phyloP scores from a whole-genome alignment of 2,797 vertebrate genomes.

The Bovichtus variegatus region DNA sequence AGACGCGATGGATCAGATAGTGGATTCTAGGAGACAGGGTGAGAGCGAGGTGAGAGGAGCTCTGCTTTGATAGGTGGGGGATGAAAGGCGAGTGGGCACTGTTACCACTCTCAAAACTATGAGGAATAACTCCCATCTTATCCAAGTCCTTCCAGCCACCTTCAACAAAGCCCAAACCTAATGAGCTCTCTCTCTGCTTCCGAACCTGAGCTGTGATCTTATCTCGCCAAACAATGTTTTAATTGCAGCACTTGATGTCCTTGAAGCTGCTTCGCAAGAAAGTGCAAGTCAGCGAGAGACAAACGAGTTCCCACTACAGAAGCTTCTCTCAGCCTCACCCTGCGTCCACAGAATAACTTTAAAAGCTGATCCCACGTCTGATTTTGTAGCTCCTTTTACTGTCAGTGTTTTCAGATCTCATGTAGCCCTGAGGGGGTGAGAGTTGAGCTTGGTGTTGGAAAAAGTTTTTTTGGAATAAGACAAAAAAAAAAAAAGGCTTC shows the following conservation, averaged over 20 bases:
- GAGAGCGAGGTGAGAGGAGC: constrained; percentile 24
- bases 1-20: constrained; percentile 48
- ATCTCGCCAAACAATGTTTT: constrained; percentile 57
- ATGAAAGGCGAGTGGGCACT: constrained; percentile 20
- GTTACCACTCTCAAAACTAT: constrained; percentile 3
- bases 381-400: constrained; percentile 33
- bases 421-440: constrained; percentile 37
- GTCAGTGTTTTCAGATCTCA: constrained; percentile 46
- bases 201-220: constrained; percentile 34
- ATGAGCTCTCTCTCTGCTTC: constrained; percentile 32
- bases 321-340: constrained; percentile 22
- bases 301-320: constrained; percentile 12
- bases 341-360: constrained; percentile 14
- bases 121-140: constrained; percentile 5
- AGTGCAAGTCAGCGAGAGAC: constrained; percentile 31
- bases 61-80: constrained; percentile 23
- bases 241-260: constrained; percentile 62
- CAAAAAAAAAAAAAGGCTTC: constrained; percentile 20
- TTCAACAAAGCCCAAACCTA: constrained; percentile 18
- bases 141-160: neutral
- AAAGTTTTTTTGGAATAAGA: constrained; percentile 18
- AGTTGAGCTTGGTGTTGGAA: constrained; percentile 14
- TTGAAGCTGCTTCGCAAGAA: constrained; percentile 23
- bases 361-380: constrained; percentile 26
- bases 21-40: constrained; percentile 32